Evolutionary conservation across 2,888 invertebrate species (phyloP).

Genomic region (Hypercompe scribonia): DNA sequence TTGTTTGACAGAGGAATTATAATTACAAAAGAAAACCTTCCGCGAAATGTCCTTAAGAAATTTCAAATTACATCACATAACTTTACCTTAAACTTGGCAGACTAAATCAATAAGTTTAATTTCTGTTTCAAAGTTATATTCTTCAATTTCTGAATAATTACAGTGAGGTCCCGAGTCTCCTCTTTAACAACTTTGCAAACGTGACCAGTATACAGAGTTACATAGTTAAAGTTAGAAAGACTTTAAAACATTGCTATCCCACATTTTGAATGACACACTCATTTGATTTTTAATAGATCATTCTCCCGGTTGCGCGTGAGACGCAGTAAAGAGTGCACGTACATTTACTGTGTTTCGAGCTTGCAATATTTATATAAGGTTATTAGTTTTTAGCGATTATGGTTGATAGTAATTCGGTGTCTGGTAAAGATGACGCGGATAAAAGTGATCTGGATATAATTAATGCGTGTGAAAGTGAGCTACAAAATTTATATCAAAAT

Average conservation of each 20-base stretch:
- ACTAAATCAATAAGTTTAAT: slow-evolving; percentile 58
- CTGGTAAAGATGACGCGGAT: no score
- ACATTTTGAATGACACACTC: slow-evolving; percentile 3
- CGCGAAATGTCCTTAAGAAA: slow-evolving; percentile 55
- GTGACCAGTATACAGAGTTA: slow-evolving; percentile 45
- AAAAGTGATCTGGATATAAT: no score
- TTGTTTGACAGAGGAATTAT: slow-evolving; percentile 52
- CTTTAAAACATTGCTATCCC: slow-evolving; percentile 25
- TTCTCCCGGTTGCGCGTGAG: no score
- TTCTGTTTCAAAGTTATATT: slow-evolving; percentile 53
- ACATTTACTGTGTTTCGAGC: no score
- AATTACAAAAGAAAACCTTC: slow-evolving; percentile 49
- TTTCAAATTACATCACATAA: slow-evolving; percentile 58
- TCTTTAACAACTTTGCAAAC: slow-evolving; percentile 45
- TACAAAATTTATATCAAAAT: no score
- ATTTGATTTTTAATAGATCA: background rate
- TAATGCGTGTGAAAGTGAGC: no score
- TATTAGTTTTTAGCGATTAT: no score
- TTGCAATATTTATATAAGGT: no score
- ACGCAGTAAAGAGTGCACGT: no score
- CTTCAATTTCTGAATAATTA: slow-evolving; percentile 58
- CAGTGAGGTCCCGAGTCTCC: slow-evolving; percentile 31
- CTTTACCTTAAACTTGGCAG: slow-evolving; percentile 52
- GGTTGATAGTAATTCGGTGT: no score
- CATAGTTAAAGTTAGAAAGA: slow-evolving; percentile 44